Evolutionary conservation across 1,140 invertebrate species (phyloP).

Genomic region (Anastrepha obliqua): DNA sequence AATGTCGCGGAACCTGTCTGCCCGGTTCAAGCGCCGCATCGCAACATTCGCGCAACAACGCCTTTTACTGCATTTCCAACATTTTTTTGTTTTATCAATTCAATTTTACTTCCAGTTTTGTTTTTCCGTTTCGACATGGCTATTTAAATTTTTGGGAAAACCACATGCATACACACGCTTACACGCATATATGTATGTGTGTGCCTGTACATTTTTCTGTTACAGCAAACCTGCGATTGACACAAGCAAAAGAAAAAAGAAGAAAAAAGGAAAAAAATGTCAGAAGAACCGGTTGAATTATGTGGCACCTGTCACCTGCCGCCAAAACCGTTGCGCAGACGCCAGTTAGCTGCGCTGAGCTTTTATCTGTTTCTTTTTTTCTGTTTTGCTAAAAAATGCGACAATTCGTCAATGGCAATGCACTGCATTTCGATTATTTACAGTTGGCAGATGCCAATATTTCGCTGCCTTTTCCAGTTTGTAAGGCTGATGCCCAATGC

Average conservation of each 20-base stretch:
- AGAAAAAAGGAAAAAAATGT: not conserved
- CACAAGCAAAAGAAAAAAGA: not conserved
- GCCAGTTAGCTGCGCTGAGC: not conserved
- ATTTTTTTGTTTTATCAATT: not conserved
- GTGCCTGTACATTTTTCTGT: conserved; percentile 4
- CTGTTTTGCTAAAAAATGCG: not conserved
- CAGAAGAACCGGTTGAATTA: conserved; percentile 22
- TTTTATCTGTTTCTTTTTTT: not conserved
- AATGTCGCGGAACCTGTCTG: conserved; percentile 40
- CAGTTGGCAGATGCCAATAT: not conserved
- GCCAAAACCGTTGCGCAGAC: conserved; percentile 26
- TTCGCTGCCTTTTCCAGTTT: too few species aligned
- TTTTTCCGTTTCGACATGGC: conserved; percentile 12
- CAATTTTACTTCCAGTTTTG: conserved; percentile 42
- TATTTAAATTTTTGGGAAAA: conserved; percentile 47
- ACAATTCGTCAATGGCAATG: conserved; percentile 4
- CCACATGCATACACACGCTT: not conserved
- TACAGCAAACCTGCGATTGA: not conserved
- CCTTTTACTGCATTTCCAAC: conserved; percentile 22
- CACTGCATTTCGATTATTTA: not conserved
- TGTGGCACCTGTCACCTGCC: conserved; percentile 41
- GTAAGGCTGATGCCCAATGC: too few species aligned
- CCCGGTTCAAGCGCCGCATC: conserved; percentile 22
- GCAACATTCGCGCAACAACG: conserved; percentile 1
- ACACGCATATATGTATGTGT: not conserved